Conservation (phyloP, 2,797 vertebrate genomes). For the Chloroceryle amazona region DNA sequence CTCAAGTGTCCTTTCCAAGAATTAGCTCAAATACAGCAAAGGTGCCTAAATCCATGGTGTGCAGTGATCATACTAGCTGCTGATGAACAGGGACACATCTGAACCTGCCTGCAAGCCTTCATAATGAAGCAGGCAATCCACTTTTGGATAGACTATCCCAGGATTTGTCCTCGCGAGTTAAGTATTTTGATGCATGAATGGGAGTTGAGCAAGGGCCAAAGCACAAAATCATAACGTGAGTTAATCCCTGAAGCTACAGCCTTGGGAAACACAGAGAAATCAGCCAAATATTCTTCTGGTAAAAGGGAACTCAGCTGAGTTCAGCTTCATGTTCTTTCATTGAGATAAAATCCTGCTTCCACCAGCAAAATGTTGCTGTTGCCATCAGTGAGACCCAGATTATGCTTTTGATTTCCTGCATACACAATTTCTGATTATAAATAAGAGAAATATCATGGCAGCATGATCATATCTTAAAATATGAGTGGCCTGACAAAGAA, state of each 20-base stretch:
- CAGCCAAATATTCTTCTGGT: neutral
- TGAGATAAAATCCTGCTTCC: neutral
- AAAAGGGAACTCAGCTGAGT: neutral
- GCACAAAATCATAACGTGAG: accelerated
- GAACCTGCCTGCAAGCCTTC: accelerated
- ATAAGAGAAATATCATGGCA: neutral
- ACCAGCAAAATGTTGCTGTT: neutral
- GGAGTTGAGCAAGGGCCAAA: neutral
- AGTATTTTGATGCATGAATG: neutral
- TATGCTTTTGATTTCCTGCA: neutral
- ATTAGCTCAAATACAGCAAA: neutral
- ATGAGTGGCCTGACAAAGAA: neutral
- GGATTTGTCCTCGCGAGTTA: accelerated
- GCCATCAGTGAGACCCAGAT: neutral
- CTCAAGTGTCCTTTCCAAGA: neutral
- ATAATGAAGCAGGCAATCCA: neutral
- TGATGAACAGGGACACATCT: neutral
- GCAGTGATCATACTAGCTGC: accelerated
- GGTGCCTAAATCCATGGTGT: accelerated
- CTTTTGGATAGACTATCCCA: neutral
- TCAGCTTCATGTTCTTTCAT: neutral
- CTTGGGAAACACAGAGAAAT: neutral
- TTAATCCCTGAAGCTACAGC: neutral
- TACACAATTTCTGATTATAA: neutral
- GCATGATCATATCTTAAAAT: neutral